Conservation (phyloP, 1,140 invertebrate genomes). For the Stratiolaelaps scimitus region DNA sequence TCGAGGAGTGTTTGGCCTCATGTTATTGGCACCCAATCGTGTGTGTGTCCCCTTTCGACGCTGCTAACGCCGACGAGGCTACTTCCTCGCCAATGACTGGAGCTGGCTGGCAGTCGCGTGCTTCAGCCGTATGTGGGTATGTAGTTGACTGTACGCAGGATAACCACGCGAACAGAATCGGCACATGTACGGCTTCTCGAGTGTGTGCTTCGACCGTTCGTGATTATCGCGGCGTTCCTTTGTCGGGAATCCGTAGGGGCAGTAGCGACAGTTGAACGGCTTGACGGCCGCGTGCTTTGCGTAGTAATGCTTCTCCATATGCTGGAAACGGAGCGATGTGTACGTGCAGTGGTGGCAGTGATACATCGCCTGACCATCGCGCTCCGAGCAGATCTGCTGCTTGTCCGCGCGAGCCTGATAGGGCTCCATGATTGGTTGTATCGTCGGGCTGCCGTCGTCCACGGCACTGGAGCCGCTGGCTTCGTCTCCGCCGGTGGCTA, state of each 20-base stretch:
- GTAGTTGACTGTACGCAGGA: conserved; percentile 42
- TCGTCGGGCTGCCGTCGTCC: too few relatives aligned
- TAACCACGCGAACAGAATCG: conserved; percentile 73
- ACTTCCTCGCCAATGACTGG: too few relatives aligned
- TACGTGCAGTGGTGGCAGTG: conserved; percentile 11
- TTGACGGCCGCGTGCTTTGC: conserved; percentile 8
- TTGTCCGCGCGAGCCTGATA: too few relatives aligned
- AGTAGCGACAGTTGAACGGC: conserved; percentile 10
- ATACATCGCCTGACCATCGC: not conserved
- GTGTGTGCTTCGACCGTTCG: not conserved
- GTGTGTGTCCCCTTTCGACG: too few relatives aligned
- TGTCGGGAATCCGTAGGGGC: not conserved
- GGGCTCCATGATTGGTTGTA: too few relatives aligned
- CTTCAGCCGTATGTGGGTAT: conserved; percentile 56
- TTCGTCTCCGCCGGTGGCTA: too few relatives aligned
- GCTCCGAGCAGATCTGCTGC: too few relatives aligned
- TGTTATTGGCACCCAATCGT: too few relatives aligned
- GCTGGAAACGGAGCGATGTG: not conserved
- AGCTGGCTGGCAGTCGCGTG: too few relatives aligned
- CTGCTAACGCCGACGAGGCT: too few relatives aligned
- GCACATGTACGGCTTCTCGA: conserved; percentile 6
- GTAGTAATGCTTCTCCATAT: conserved; percentile 13
- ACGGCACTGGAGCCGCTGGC: too few relatives aligned
- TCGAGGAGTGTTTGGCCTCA: too few relatives aligned
- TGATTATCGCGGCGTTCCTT: not conserved